Percentiles rank a stretch among this genome's conserved stretches.
Evolutionary conservation across 1,140 invertebrate genomes (phyloP).

Genomic region (Ganaspis sp.): DNA sequence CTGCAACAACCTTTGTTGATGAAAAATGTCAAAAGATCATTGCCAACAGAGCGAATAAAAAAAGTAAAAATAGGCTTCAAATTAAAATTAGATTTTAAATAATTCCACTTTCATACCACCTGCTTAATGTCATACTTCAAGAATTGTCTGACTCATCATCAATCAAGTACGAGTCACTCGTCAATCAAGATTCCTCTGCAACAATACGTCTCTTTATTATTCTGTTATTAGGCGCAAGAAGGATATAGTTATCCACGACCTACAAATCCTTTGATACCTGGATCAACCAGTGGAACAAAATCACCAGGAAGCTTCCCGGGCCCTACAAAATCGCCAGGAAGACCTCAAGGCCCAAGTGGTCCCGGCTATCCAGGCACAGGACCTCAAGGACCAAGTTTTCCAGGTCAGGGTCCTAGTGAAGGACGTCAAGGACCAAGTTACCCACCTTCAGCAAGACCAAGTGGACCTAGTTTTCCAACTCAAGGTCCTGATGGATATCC

Average conservation of each 20-base stretch:
- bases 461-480: conserved; percentile 39
- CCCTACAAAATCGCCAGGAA: conserved; percentile 34
- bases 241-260: conserved; percentile 71
- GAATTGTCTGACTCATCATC: background rate
- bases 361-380: conserved; percentile 45
- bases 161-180: background rate
- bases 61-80: background rate
- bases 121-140: background rate
- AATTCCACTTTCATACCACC: background rate
- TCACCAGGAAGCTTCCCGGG: conserved; percentile 32
- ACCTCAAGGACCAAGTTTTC: conserved; percentile 12
- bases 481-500: conserved; percentile 39
- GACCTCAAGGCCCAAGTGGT: conserved; percentile 47
- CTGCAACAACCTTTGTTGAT: conserved; percentile 14
- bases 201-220: conserved; percentile 32
- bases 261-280: conserved; percentile 62
- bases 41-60: background rate
- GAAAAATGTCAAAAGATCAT: conserved; percentile 22
- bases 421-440: conserved; percentile 42
- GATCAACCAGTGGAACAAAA: conserved; percentile 43
- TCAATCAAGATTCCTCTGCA: conserved; percentile 28
- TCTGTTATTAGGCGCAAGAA: conserved; percentile 65
- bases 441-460: conserved; percentile 43
- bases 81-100: conserved; percentile 13
- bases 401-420: conserved; percentile 41